Percentiles rank a stretch among this genome's conserved stretches.
phyloP scores from a whole-genome alignment of 2,888 invertebrate species.

The Melieria picta region DNA sequence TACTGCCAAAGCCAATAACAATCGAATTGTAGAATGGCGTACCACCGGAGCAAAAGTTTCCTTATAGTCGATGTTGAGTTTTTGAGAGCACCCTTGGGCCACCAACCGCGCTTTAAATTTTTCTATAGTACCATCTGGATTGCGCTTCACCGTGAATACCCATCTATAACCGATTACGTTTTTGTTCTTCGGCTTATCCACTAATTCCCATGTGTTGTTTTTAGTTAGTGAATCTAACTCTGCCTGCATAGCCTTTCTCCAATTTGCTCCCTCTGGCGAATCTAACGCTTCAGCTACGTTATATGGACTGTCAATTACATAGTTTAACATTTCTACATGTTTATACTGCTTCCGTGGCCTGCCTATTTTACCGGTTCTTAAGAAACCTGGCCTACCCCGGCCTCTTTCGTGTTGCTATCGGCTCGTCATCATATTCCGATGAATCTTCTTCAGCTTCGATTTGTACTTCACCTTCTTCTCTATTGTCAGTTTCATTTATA shows the following conservation, averaged over 20 bases:
- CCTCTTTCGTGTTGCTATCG: too few relatives aligned
- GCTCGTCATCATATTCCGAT: too few relatives aligned
- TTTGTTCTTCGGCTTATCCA: too few relatives aligned
- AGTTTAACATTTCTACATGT: too few relatives aligned
- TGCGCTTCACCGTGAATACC: constrained; percentile 26
- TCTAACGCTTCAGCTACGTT: not conserved
- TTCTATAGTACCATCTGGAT: constrained; percentile 18
- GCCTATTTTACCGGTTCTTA: too few relatives aligned
- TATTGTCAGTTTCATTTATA: not conserved
- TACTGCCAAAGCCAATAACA: constrained; percentile 37
- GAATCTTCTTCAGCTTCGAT: not conserved
- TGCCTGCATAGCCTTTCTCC: too few relatives aligned
- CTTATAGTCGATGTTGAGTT: constrained; percentile 34
- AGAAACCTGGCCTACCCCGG: too few relatives aligned
- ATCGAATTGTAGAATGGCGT: constrained; percentile 36
- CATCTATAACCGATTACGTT: constrained; percentile 12
- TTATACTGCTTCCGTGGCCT: too few relatives aligned
- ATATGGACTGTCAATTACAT: too few relatives aligned
- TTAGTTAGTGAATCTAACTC: too few relatives aligned
- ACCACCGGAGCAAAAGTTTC: constrained; percentile 43
- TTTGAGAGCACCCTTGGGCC: constrained; percentile 39
- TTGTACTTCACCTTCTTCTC: not conserved
- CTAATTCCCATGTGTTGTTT: too few relatives aligned
- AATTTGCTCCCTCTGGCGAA: too few relatives aligned
- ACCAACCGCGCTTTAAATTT: constrained; percentile 37